Conservation (phyloP, 2,113 vertebrate genomes). For the Menura novaehollandiae region DNA sequence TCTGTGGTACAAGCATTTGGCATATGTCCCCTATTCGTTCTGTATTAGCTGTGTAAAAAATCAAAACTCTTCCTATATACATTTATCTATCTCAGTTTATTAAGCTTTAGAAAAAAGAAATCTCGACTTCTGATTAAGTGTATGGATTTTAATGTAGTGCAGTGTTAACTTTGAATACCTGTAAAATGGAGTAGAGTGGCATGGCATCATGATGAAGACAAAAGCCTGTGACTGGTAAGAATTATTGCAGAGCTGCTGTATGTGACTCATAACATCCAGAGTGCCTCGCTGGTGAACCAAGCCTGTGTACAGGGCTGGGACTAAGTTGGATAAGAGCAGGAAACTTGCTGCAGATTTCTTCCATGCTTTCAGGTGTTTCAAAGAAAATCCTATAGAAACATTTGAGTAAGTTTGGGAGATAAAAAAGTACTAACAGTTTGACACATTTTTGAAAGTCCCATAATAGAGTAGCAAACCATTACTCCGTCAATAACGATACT, state of each 20-base stretch:
- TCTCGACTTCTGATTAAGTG: neutral
- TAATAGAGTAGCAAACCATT: neutral
- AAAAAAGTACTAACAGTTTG: neutral
- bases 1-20: neutral
- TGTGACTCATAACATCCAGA: slow-evolving; percentile 87
- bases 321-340: slow-evolving; percentile 79
- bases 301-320: slow-evolving; percentile 86
- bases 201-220: slow-evolving; percentile 91
- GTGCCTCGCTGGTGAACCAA: slow-evolving; percentile 91
- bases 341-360: slow-evolving; percentile 70
- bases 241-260: slow-evolving; percentile 76
- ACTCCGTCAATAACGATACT: neutral
- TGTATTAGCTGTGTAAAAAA: neutral
- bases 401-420: neutral
- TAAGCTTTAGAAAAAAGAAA: neutral
- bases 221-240: slow-evolving; percentile 48
- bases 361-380: slow-evolving; percentile 80
- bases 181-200: slow-evolving; percentile 94
- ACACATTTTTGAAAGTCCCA: neutral
- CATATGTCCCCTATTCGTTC: neutral
- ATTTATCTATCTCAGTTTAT: neutral
- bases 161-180: slow-evolving; percentile 74
- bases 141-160: neutral
- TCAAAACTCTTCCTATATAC: neutral
- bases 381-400: slow-evolving; percentile 78